Percentiles rank a stretch among this genome's conserved stretches.
Evolutionary conservation across 2,113 vertebrate genomes (phyloP).

Genomic region (Mesoclemmys tuberculata): DNA sequence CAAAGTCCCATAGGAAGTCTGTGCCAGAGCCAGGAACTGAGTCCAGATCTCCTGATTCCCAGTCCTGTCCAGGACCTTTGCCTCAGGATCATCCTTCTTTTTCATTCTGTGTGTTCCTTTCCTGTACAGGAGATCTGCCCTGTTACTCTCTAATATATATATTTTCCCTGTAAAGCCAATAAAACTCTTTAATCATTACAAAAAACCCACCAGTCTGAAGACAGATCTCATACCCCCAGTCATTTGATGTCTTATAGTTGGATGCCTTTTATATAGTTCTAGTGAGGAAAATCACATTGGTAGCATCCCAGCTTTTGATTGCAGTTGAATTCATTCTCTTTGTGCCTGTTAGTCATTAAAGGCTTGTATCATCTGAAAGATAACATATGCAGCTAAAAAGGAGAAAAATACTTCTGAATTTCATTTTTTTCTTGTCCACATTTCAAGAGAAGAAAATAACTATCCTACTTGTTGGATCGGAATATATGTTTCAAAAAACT

Average conservation of each 20-base stretch:
- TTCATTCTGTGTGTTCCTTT: background rate
- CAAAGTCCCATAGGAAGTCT: rapidly evolving
- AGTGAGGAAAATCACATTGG: conserved; percentile 14
- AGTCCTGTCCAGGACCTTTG: background rate
- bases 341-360: background rate
- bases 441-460: background rate
- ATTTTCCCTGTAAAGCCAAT: background rate
- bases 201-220: background rate
- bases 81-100: background rate
- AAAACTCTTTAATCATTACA: background rate
- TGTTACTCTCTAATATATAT: background rate
- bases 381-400: background rate
- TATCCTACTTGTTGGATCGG: background rate
- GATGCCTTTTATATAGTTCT: conserved; percentile 6
- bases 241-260: background rate
- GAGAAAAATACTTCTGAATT: background rate
- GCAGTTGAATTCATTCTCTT: background rate
- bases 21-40: background rate
- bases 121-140: background rate
- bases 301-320: background rate
- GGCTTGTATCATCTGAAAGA: background rate
- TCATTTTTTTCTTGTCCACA: background rate
- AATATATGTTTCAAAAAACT: conserved; percentile 33
- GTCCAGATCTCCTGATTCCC: background rate
- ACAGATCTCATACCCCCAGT: background rate